Percentiles rank a stretch among this genome's conserved stretches.
These are phyloP conservation scores for Drosophila tanythrix DNA, from an alignment of 2,888 invertebrate genomes.

Conservation along the genomic window DNA sequence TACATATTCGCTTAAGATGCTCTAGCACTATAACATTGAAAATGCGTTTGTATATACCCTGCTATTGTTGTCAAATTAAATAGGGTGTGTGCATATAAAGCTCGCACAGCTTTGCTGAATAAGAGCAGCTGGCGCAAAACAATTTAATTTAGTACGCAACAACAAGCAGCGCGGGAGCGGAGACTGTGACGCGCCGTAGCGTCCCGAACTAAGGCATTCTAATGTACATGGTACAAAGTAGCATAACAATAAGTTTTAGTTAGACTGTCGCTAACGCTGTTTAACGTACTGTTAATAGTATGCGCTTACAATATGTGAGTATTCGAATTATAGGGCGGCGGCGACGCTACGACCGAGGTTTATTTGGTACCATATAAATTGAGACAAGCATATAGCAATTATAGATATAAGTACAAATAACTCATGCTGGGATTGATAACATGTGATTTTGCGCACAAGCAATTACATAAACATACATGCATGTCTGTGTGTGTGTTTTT, in stretches of 20 bases:
- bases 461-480: constrained; percentile 28
- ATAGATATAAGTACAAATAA: not conserved
- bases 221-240: constrained; percentile 39
- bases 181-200: constrained; percentile 21
- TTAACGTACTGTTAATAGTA: constrained; percentile 1
- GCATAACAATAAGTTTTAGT: constrained; percentile 37
- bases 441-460: constrained; percentile 1
- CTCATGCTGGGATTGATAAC: not conserved
- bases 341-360: constrained; percentile 7
- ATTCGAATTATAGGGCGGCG: constrained; percentile 26
- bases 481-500: not conserved
- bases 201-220: constrained; percentile 11
- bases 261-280: constrained; percentile 4
- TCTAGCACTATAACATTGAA: not conserved
- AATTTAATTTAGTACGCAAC: constrained; percentile 36
- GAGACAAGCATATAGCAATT: not conserved
- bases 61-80: not conserved
- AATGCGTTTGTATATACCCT: not conserved
- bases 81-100: constrained; percentile 10
- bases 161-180: constrained; percentile 23
- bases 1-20: not conserved
- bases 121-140: constrained; percentile 37
- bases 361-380: not conserved
- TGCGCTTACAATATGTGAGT: constrained; percentile 39
- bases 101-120: constrained; percentile 16